phyloP scores from a whole-genome alignment of 1,140 invertebrate genomes.

The Ceratoteleas bidentatus region DNA sequence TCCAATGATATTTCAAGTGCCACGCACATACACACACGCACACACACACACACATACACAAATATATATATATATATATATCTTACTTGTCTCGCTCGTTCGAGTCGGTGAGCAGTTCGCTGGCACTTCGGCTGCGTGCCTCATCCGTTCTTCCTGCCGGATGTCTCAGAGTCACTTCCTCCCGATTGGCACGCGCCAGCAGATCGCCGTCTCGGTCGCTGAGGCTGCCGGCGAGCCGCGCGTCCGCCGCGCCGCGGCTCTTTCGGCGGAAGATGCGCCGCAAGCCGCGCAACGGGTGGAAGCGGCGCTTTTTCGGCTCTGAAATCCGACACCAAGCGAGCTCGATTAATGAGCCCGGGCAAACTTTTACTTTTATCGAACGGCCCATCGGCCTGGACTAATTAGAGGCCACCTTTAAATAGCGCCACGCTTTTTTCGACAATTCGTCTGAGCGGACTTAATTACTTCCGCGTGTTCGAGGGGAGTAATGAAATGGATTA shows the following conservation, averaged over 20 bases:
- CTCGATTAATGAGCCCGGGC: slow-evolving; percentile 22
- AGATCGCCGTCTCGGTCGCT: slow-evolving; percentile 68
- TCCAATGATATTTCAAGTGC: slow-evolving; percentile 52
- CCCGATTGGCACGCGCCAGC: slow-evolving; percentile 73
- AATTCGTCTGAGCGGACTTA: no score
- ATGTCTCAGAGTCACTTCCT: slow-evolving; percentile 77
- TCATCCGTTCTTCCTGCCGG: slow-evolving; percentile 79
- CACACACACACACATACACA: no score
- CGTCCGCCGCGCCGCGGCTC: slow-evolving; percentile 79
- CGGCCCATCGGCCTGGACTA: slow-evolving; percentile 26
- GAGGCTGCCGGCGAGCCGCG: slow-evolving; percentile 60
- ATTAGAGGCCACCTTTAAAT: slow-evolving; percentile 31
- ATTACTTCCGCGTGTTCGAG: no score
- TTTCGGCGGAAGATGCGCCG: slow-evolving; percentile 86
- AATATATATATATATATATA: no score
- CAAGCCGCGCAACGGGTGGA: slow-evolving; percentile 84
- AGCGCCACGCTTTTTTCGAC: not conserved
- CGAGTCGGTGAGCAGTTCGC: slow-evolving; percentile 84
- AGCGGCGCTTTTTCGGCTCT: slow-evolving; percentile 86
- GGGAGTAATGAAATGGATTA: no score
- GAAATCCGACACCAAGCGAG: slow-evolving; percentile 60
- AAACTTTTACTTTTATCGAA: slow-evolving; percentile 7
- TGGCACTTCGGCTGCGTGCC: slow-evolving; percentile 85
- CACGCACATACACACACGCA: no score
- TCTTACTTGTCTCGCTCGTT: slow-evolving; percentile 74